A percentile compares a stretch with the other conserved stretches of the same genome.
phyloP scores from a whole-genome alignment of 2,113 vertebrate species.

The Cranoglanis bouderius region DNA sequence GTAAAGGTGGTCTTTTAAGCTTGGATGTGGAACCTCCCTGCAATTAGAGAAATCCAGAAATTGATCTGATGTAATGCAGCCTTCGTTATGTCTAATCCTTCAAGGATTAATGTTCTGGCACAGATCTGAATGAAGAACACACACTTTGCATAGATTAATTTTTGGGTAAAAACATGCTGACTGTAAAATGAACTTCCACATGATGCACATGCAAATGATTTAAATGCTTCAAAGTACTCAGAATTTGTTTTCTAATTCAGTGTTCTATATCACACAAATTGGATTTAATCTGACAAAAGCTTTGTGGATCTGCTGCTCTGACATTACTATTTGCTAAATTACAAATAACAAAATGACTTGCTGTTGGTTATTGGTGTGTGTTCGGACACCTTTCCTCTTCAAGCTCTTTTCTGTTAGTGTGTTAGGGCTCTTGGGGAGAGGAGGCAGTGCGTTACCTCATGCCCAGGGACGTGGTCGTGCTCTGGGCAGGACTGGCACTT shows the following conservation, averaged over 20 bases:
- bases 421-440: constrained; percentile 39
- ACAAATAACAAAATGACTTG: not conserved
- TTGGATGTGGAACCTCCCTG: constrained; percentile 88
- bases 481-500: constrained; percentile 91
- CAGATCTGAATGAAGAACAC: not conserved
- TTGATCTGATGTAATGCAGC: not conserved
- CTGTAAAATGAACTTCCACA: not conserved
- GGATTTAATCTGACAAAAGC: not conserved
- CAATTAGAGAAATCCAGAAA: constrained; percentile 52
- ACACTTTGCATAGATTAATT: not conserved
- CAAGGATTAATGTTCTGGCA: not conserved
- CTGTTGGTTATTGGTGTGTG: constrained; percentile 29
- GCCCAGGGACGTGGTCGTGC: constrained; percentile 71
- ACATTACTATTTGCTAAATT: constrained; percentile 9
- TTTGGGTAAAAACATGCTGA: not conserved
- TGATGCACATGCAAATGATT: not conserved
- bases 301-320: not conserved
- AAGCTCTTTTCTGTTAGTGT: constrained; percentile 28
- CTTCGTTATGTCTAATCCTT: not conserved
- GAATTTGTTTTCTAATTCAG: not conserved
- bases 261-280: not conserved
- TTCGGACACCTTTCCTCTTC: not conserved
- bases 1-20: constrained; percentile 89
- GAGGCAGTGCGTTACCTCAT: constrained; percentile 74
- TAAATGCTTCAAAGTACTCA: not conserved